A percentile compares a stretch with the other conserved stretches of the same genome.
Evolutionary conservation across 2,113 vertebrate species (phyloP).

Genomic region (Elaphurus davidianus): DNA sequence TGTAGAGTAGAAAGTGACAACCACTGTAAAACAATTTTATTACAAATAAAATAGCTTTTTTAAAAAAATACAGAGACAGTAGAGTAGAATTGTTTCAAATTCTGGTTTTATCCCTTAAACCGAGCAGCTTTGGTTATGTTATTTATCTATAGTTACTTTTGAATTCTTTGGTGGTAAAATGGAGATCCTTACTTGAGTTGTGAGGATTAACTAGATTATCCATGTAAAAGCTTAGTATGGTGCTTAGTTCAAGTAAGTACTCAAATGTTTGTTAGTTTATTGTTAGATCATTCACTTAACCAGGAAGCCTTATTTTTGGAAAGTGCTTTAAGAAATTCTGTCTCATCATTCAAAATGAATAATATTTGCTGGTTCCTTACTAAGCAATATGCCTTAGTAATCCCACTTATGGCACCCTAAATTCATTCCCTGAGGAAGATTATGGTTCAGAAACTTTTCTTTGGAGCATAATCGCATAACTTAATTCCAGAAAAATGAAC

Average conservation of each 20-base stretch:
- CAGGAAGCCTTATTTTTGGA: not conserved
- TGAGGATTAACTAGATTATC: slow-evolving; percentile 20
- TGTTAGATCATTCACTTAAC: slow-evolving; percentile 19
- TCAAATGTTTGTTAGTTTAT: not conserved
- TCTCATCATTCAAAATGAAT: slow-evolving; percentile 49
- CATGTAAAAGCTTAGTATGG: not conserved
- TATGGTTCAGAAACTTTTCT: slow-evolving; percentile 31
- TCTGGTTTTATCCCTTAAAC: not conserved
- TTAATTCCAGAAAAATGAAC: slow-evolving; percentile 39
- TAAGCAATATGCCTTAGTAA: not conserved
- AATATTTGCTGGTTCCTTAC: slow-evolving; percentile 21
- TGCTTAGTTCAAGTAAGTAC: not conserved
- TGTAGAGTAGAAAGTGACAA: not conserved
- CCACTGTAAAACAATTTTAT: slow-evolving; percentile 12
- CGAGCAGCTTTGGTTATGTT: not conserved
- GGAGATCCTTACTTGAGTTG: not conserved
- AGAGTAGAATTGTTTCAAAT: not conserved
- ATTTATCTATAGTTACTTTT: slow-evolving; percentile 29
- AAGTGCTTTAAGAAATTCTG: slow-evolving; percentile 18
- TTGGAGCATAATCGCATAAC: not conserved
- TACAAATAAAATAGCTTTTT: not conserved
- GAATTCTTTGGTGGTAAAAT: slow-evolving; percentile 23
- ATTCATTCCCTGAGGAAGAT: slow-evolving; percentile 27
- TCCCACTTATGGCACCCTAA: not conserved
- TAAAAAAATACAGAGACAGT: not conserved